Evolutionary conservation across 2,888 invertebrate genomes (phyloP), one percentile per base, ranked within the genome.

Genomic region (Tubiluchus corallicola): DNA sequence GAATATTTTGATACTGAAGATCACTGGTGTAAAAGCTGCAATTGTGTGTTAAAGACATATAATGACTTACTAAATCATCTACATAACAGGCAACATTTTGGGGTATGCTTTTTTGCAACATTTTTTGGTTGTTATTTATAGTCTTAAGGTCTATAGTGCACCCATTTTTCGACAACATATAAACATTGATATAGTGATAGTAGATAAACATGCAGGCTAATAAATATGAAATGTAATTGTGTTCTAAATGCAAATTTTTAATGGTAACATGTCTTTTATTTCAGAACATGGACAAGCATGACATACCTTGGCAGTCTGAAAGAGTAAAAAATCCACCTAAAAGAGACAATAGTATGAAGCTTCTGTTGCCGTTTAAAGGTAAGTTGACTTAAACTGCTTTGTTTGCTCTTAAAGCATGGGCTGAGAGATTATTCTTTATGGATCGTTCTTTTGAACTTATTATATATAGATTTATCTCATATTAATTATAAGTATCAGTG

Each of bases 11-110:
- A 63, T 49, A 51, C 53, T 13, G 61, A 61, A 5, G 53, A 55
- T 44, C 60, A 63, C 47, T 63, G 59, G 60, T 63, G 63, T 51
- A 53, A 52, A 40, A 42, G 46, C 3, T 63, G 63, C 44, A 55
- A 57, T 21, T 40, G 45, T 21, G 17, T 46, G 17, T 45, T 46
- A 38, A 20, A 46, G 5, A 47, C 49, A 44, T 38, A 51, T 17
- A 40, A 38, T 19, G 47, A 47, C 19, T 40, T 51, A 4, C 49
- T 55, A 21, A 39, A 47, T 16, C 55, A 55, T 45, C 44, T 54
- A 3, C 48, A 51, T 20, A 42, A 37, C 13, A 47, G 38, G 18
- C 45, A 44, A 19, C 49, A 50, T 21, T 19, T 21, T 9, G 18
- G n/a, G n/a, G 43, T 15, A 41, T 13, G 39, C 5, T n/a, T 13